phyloP scores from a whole-genome alignment of 53 echinoderm and acorn worm genomes.

The Paracentrotus lividus region DNA sequence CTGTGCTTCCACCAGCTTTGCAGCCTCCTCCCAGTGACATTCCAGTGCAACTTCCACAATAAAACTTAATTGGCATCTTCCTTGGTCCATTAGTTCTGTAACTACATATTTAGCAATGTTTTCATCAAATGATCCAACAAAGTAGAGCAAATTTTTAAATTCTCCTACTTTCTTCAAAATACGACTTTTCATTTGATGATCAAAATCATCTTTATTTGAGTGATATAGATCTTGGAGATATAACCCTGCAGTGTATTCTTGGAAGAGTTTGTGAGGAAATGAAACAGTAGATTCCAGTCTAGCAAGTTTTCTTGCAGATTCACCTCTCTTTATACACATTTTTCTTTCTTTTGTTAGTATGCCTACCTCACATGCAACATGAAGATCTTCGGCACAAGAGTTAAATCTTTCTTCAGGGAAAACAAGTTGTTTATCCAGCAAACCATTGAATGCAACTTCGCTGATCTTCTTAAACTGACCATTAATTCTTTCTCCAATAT shows the following conservation, averaged over 20 bases:
- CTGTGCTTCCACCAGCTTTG: too few species aligned
- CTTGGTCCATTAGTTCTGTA: too few species aligned
- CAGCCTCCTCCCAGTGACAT: background rate
- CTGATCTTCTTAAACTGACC: background rate
- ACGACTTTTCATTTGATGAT: too few species aligned
- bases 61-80: background rate
- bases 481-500: background rate
- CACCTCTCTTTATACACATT: too few species aligned
- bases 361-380: background rate
- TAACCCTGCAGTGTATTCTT: background rate
- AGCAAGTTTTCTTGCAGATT: too few species aligned
- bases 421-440: background rate
- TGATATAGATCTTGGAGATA: background rate
- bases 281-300: too few species aligned
- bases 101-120: too few species aligned
- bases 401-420: background rate
- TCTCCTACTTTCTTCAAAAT: too few species aligned
- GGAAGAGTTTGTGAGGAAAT: conserved; percentile 12
- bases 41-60: background rate
- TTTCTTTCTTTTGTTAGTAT: background rate
- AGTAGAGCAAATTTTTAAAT: too few species aligned
- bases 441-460: background rate
- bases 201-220: background rate
- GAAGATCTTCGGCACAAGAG: background rate
- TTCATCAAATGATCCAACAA: too few species aligned